Evolutionary conservation across 2,797 vertebrate genomes (phyloP), one percentile per base, ranked within the genome.

Genomic region (Tangara arthus): DNA sequence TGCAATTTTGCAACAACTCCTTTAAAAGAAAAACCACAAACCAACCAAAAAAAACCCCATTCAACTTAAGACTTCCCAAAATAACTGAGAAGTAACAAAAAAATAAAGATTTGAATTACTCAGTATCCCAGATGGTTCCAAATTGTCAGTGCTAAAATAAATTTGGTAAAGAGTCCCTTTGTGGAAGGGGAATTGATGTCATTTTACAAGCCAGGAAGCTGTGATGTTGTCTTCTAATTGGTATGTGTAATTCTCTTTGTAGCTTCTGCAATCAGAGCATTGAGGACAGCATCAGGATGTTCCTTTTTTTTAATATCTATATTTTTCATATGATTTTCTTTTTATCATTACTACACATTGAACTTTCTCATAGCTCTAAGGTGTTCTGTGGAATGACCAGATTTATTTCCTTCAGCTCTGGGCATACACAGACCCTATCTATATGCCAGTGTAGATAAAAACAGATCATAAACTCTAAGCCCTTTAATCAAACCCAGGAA

Each of bases 361-460:
- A 75, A 59, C 27, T 57, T 80, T 80, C 75, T 76, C 18, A 60
- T n/a, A 49, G 57, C 80, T 84, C 34, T 47, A 52, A 61, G 84
- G 61, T 64, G 10, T 61, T 71, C 65, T 73, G 20, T 56, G 49
- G 49, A 86, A 91, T 53, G 24, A 68, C 69, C 78, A 34, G 72
- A 87, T 87, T 83, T 83, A 91, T 79, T 94, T 89, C 85, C 22
- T 24, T 93, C 47, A 59, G 39, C 63, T 82, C 35, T 66, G 39
- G 20, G 9, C 50, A 42, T 50, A 66, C 42, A 64, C 53, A 78
- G 30, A 68, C 30, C 21, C 55, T 56, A 61, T 80, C 34, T 78
- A 47, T 85, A 69, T 24, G 47, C 18, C 66, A 73, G 3, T 13
- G 32, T 41, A 68, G 55, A 90, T 59, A 72, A 83, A 90, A 94